Base-by-base conservation (phyloP, 2,797 vertebrate species). In the Pterois miles region DNA sequence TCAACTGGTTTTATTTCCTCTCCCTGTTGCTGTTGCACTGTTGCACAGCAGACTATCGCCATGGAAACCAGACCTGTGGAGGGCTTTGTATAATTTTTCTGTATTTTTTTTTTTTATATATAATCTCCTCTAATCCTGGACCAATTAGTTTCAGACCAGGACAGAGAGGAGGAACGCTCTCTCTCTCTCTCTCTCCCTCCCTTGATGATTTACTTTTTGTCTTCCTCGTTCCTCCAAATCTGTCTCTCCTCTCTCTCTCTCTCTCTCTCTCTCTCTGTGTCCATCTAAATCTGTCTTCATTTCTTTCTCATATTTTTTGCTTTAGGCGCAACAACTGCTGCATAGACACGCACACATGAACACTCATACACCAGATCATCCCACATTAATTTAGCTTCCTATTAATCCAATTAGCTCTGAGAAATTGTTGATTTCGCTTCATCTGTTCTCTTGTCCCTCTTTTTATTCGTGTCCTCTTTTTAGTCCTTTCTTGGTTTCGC, bases 141-240 rank as follows among this genome's bases (percentile, higher is more conserved):
- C 93, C 93, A 95, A 95, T 95, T 95, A 95, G 92, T 94, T 95
- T 95, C 91, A 93, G 91, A 90, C 90, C 87, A 87, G 92, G 91
- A 94, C 87, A 82, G 88, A 88, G 65, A 64, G 70, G 81, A 90
- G 76, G 74, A 86, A 88, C 74, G 69, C 40, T 43, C 40, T 40
- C 38, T 40, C 14, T 40, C 59, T 74, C 52, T 31, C 53, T 74
- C n/a, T 65, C 50, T 38, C 59, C 66, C 78, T 65, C 58, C 64
- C 74, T 82, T 76, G 65, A 68, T 77, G 68, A 78, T 81, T 87
- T 82, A 71, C 65, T 83, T 74, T 79, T 77, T 77, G 50, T 78
- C 57, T 64, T 71, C 18, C 22, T 60, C 40, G 6, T 63, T 59
- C 65, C 68, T 78, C 27, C 11, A 77, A 72, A 70, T 76, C 59